These are phyloP conservation scores for Calcarius lapponicus DNA, from an alignment of 2,797 vertebrate genomes.

Conservation along the genomic window DNA sequence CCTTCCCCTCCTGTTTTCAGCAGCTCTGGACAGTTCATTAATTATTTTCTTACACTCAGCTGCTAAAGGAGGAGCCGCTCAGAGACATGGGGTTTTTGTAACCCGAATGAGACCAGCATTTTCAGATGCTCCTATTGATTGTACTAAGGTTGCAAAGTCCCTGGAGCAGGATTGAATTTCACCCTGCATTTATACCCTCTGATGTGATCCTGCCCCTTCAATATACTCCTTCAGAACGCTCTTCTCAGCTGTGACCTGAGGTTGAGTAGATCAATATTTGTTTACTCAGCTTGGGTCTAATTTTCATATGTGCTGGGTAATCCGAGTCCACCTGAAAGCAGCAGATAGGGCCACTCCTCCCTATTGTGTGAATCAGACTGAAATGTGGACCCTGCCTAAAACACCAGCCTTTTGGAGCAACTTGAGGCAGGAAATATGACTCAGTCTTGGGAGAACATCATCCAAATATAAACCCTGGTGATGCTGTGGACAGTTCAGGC, in stretches of 20 bases:
- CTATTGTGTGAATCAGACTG: background rate
- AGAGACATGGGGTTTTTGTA: background rate
- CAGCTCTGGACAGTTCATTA: background rate
- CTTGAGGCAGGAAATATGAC: background rate
- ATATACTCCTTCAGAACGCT: background rate
- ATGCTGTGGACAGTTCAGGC: background rate
- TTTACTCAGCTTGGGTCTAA: background rate
- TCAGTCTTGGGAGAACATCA: background rate
- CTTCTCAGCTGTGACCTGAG: conserved; percentile 1
- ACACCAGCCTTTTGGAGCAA: background rate
- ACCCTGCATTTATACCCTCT: background rate
- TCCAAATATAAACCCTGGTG: background rate
- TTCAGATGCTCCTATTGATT: conserved; percentile 31
- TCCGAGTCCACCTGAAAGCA: background rate
- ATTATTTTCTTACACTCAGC: background rate
- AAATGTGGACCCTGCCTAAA: background rate
- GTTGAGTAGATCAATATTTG: conserved; percentile 36
- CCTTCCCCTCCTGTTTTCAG: background rate
- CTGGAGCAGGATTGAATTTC: background rate
- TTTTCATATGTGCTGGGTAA: background rate
- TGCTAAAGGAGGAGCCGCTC: background rate
- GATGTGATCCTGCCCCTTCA: background rate
- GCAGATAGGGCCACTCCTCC: background rate
- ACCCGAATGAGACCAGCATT: background rate
- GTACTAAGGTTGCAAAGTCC: background rate